Evolutionary conservation across 1,140 invertebrate species (phyloP).

Genomic region (Streblospio benedicti): DNA sequence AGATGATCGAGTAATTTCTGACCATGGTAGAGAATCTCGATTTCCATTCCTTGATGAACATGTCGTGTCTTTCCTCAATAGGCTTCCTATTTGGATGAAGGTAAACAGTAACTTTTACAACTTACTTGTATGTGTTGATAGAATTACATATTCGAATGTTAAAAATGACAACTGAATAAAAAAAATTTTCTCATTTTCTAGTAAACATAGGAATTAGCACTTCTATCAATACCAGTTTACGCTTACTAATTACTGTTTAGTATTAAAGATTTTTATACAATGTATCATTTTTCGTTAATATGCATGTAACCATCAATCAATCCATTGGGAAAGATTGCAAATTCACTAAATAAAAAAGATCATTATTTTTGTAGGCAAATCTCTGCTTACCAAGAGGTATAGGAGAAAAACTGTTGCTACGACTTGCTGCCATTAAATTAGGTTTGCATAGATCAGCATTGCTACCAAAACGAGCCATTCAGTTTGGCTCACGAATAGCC

Average conservation of each 20-base stretch:
- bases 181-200: conserved; percentile 16
- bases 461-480: conserved; percentile 84
- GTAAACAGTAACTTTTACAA: too few relatives aligned
- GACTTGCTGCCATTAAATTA: conserved; percentile 63
- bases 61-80: conserved; percentile 64
- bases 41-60: conserved; percentile 93
- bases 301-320: neutral
- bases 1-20: conserved; percentile 65
- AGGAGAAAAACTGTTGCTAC: conserved; percentile 87
- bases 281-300: too few relatives aligned
- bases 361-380: conserved; percentile 35
- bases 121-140: too few relatives aligned
- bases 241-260: too few relatives aligned
- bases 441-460: conserved; percentile 59
- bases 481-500: conserved; percentile 95
- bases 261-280: too few relatives aligned
- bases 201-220: neutral
- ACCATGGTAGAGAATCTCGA: conserved; percentile 54
- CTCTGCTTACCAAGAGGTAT: conserved; percentile 59
- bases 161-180: too few relatives aligned
- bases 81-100: conserved; percentile 66
- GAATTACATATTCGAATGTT: too few relatives aligned
- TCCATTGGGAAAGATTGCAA: too few relatives aligned
- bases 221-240: too few relatives aligned
- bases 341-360: too few relatives aligned